These are phyloP conservation scores for Oligia strigilis DNA, from an alignment of 2,888 invertebrate species.

Conservation along the genomic window DNA sequence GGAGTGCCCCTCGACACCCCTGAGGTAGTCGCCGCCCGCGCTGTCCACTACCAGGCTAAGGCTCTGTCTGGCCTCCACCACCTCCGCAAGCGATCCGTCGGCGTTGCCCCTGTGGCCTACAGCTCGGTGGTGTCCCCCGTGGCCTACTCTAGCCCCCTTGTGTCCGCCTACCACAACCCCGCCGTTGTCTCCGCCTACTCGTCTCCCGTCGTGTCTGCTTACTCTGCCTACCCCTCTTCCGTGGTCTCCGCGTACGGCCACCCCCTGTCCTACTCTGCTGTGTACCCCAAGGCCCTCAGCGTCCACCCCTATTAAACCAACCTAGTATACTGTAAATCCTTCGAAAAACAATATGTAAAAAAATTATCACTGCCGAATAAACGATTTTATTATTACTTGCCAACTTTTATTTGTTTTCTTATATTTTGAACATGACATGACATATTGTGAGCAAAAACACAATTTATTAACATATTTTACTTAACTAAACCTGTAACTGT, in stretches of 20 bases:
- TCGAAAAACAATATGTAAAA: conserved; percentile 37
- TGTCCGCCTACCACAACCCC: conserved; percentile 71
- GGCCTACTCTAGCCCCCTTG: conserved; percentile 69
- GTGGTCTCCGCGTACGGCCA: conserved; percentile 70
- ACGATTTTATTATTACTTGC: conserved; percentile 54
- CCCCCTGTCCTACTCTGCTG: conserved; percentile 65
- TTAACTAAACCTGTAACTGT: not conserved
- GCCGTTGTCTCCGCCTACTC: conserved; percentile 68
- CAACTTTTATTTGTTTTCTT: conserved; percentile 38
- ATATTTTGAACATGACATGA: not conserved
- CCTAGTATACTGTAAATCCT: conserved; percentile 18
- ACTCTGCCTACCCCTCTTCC: conserved; percentile 44
- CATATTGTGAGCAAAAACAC: not conserved
- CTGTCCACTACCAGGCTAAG: conserved; percentile 86
- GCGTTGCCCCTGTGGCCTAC: conserved; percentile 74
- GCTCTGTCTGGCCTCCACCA: conserved; percentile 84
- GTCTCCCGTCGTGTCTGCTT: conserved; percentile 49
- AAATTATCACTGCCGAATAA: conserved; percentile 75
- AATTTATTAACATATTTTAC: not conserved
- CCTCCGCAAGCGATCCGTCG: conserved; percentile 82
- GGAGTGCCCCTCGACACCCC: conserved; percentile 88
- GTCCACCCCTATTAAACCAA: conserved; percentile 80
- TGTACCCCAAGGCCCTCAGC: conserved; percentile 78
- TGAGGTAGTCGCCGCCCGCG: conserved; percentile 87
- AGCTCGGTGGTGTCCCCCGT: conserved; percentile 76